These are phyloP conservation scores for Ectobius pallidus DNA, from an alignment of 2,888 invertebrate genomes.

Conservation along the genomic window DNA sequence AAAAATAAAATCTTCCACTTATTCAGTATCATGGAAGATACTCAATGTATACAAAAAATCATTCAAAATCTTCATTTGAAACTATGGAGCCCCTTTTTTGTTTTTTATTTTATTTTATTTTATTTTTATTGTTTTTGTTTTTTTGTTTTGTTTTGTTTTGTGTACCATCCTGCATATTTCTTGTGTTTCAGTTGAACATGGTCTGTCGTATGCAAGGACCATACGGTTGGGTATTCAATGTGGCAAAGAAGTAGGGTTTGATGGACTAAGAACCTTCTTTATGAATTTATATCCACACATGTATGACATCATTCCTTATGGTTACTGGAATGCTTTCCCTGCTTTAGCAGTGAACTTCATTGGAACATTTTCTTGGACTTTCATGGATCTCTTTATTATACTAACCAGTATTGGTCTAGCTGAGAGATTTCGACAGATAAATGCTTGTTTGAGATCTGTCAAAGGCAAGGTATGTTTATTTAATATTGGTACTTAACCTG, in stretches of 20 bases:
- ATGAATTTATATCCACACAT: not conserved
- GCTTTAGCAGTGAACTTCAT: not conserved
- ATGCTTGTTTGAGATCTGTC: not conserved
- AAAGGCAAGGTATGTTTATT: not conserved
- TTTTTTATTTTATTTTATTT: too few relatives aligned
- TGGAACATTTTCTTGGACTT: not conserved
- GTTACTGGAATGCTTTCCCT: not conserved
- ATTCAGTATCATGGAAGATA: too few relatives aligned
- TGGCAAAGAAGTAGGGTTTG: not conserved
- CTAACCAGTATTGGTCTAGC: not conserved
- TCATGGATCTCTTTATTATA: not conserved
- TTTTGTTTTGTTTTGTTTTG: too few relatives aligned
- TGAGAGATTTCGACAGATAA: not conserved
- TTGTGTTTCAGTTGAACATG: not conserved
- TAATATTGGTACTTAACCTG: too few relatives aligned
- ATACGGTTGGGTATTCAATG: not conserved
- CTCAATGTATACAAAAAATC: too few relatives aligned
- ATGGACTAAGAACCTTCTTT: not conserved
- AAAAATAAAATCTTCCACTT: too few relatives aligned
- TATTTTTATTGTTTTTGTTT: too few relatives aligned
- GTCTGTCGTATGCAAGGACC: not conserved
- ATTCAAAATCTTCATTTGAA: too few relatives aligned
- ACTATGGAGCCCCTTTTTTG: too few relatives aligned
- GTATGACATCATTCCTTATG: not conserved
- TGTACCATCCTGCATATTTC: too few relatives aligned